These are phyloP conservation scores for Xiphophorus maculatus DNA, from an alignment of 2,113 vertebrate genomes.

Conservation along the genomic window DNA sequence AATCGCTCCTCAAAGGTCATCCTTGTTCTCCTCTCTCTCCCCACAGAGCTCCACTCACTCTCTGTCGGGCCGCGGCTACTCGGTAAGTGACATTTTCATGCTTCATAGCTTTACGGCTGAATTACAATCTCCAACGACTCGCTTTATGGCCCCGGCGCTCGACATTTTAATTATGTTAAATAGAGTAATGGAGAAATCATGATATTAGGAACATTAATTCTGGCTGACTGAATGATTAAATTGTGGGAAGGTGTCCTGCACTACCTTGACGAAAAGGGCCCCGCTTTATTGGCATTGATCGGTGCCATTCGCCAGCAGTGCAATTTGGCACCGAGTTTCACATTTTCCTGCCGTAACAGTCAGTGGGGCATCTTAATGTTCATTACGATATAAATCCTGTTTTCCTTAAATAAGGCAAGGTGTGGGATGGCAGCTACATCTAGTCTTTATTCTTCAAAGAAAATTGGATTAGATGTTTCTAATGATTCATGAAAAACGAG, in stretches of 20 bases:
- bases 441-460: not conserved
- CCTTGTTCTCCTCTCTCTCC: constrained; percentile 79
- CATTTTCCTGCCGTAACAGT: constrained; percentile 55
- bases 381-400: constrained; percentile 35
- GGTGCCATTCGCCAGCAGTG: constrained; percentile 39
- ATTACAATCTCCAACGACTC: constrained; percentile 80
- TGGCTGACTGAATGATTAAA: constrained; percentile 82
- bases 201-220: constrained; percentile 82
- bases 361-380: constrained; percentile 45
- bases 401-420: not conserved
- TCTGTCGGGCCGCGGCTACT: constrained; percentile 83
- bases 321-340: constrained; percentile 61
- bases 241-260: constrained; percentile 77
- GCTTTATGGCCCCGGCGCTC: constrained; percentile 78
- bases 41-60: constrained; percentile 83
- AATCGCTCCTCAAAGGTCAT: constrained; percentile 81
- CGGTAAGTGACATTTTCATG: constrained; percentile 85
- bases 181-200: constrained; percentile 82
- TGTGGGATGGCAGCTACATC: not conserved
- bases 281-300: constrained; percentile 76
- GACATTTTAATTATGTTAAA: constrained; percentile 86
- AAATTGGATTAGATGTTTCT: not conserved
- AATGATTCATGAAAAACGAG: not conserved
- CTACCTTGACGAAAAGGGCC: constrained; percentile 70
- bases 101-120: constrained; percentile 80